Base-by-base conservation (phyloP, 1,140 invertebrate genomes). In the Antheraea pernyi region DNA sequence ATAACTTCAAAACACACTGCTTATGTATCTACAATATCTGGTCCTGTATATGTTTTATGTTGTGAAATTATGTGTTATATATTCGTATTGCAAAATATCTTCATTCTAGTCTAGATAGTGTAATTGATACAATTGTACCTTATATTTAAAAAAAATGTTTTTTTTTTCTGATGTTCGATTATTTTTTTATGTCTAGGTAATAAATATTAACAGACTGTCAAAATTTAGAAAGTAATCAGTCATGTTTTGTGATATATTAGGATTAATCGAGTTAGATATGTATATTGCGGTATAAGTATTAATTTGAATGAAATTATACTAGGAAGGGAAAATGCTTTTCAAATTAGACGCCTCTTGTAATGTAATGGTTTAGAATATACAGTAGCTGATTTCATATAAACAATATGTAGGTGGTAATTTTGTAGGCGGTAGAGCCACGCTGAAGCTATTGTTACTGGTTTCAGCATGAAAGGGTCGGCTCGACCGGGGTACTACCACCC, bases 221-320 rank as follows among this genome's bases (percentile, higher is more conserved):
- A 42, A 60, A 69, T 70, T 61, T 72, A 65, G 59, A 72, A 80
- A 80, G 78, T 84, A 80, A 84, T 84, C 81, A 87, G 85, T 89
- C 86, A 83, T 86, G 77, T 86, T 86, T 86, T 89, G 86, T 88
- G 86, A 88, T 88, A 88, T 86, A 75, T 81, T 86, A 86, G 84
- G 70, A 79, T 77, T 77, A 81, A 77, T 76, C 67, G 73, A 79
- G 80, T 53, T 53, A 53, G 13, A 53, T 53, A 16, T 11, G 46
- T 53, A 37, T 19, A 19, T 72, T 70, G 71, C 58, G 61, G 67
- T 59, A 69, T 37, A 68, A 72, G 62, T 60, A 30, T 68, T 60
- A 68, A 65, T 16, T 42, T 70, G 67, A 65, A 48, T 65, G 19
- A 13, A 9, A 36, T 53, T 53, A 13, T 53, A 42, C 11, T 8